phyloP scores from a whole-genome alignment of 2,797 vertebrate species.

The Amphiprion clarkii region DNA sequence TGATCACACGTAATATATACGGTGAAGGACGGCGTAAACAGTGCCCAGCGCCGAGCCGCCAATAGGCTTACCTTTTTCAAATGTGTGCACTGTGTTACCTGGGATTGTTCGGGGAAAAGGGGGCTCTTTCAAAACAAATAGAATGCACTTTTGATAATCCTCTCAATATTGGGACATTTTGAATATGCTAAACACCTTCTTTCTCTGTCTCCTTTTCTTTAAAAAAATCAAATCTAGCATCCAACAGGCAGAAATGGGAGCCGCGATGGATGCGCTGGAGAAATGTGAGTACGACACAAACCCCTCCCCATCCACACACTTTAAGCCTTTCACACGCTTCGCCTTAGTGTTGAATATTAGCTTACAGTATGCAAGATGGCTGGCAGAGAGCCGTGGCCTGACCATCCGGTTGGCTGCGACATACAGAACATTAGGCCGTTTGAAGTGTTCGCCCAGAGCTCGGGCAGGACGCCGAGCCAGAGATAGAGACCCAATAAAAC shows the following conservation, averaged over 20 bases:
- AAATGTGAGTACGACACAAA: conserved; percentile 92
- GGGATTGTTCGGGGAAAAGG: conserved; percentile 60
- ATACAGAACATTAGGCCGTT: conserved; percentile 70
- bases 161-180: conserved; percentile 57
- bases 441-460: conserved; percentile 76
- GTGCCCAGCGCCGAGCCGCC: conserved; percentile 49
- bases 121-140: conserved; percentile 68
- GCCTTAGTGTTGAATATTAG: conserved; percentile 66
- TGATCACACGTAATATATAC: conserved; percentile 64
- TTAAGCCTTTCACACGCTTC: conserved; percentile 52
- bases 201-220: conserved; percentile 42
- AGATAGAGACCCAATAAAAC: conserved; percentile 43
- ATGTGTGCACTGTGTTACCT: conserved; percentile 65
- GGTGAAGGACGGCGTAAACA: conserved; percentile 51
- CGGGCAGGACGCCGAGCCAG: conserved; percentile 52
- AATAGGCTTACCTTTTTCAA: conserved; percentile 69
- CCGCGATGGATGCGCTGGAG: conserved; percentile 97
- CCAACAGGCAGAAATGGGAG: conserved; percentile 99
- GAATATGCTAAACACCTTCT: conserved; percentile 70
- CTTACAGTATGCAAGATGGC: conserved; percentile 63
- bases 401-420: conserved; percentile 67
- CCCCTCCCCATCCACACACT: conserved; percentile 31
- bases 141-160: conserved; percentile 76
- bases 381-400: conserved; percentile 68
- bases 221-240: conserved; percentile 86